phyloP scores from a whole-genome alignment of 2,888 invertebrate genomes.

The Ceraclea dissimilis region DNA sequence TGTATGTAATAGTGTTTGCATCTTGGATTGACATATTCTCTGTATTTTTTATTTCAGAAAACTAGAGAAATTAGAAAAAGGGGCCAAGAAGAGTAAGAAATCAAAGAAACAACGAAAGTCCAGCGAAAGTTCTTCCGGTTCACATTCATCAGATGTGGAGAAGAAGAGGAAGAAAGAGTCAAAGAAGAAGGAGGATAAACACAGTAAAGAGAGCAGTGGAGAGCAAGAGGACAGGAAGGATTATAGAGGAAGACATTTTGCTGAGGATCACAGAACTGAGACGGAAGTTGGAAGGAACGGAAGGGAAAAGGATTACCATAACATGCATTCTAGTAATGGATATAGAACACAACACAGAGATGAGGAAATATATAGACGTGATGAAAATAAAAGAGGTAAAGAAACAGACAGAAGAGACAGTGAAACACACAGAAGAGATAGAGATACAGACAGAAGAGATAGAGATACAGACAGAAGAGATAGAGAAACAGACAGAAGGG shows the following conservation, averaged over 20 bases:
- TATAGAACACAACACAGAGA: not conserved
- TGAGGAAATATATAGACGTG: not conserved
- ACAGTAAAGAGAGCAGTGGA: constrained; percentile 23
- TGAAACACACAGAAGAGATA: not conserved
- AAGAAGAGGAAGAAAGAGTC: constrained; percentile 30
- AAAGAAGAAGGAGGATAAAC: constrained; percentile 31
- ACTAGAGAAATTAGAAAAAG: constrained; percentile 60
- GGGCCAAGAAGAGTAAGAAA: constrained; percentile 34
- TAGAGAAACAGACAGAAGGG: not conserved
- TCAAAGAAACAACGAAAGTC: constrained; percentile 31
- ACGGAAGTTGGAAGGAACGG: not conserved
- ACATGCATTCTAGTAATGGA: not conserved
- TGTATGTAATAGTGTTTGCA: too few relatives aligned
- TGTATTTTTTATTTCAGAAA: constrained; percentile 45
- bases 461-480: not conserved
- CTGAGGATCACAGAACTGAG: not conserved
- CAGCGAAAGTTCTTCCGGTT: constrained; percentile 24
- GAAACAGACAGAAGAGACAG: not conserved
- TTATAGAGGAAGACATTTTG: not conserved
- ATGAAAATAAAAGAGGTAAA: not conserved
- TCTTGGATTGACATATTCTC: too few relatives aligned
- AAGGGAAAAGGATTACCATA: not conserved
- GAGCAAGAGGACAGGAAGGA: not conserved
- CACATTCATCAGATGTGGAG: constrained; percentile 19
- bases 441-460: not conserved